Base-by-base conservation (phyloP, 1,140 invertebrate genomes). In the Periplaneta americana region DNA sequence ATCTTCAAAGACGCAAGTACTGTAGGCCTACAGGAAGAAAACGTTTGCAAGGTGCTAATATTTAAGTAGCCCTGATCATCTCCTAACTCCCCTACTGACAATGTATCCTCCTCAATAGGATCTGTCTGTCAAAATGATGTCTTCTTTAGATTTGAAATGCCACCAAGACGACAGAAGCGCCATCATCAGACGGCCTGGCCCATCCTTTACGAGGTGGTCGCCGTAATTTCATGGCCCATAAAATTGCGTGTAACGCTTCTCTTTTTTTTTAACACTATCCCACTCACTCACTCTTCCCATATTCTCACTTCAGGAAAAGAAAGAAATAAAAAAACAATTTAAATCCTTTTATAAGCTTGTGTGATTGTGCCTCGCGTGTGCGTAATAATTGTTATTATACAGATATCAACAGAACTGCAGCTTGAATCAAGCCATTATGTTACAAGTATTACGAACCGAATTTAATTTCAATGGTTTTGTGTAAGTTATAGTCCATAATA, bases 211-310 rank as follows among this genome's bases (percentile, higher is more conserved):
- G 87, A 87, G 88, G 86, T 88, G 87, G 88, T 88, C 86, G 87
- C 84, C 86, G 88, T 89, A 89, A 89, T 89, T 89, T 89, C 87
- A 89, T 89, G 88, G 88, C 87, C 87, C 88, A 89, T 89, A 89
- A 89, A 88, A 89, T 88, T 83, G 87, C 86, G 48, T 66, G 48
- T 66, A 66, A 66, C 48, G 11, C 22, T 66, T n/a, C 48, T 66
- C 48, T 66, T 66, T 66, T 66, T 66, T 66, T n/a, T n/a, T n/a
- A n/a, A 28, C n/a, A 66, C 48, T n/a, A 57, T n/a, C 48, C 28
- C 6, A n/a, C 48, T 66, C 48, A 28, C 48, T 66, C n/a, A n/a
- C 48, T 11, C 48, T 66, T 66, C 48, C 22, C 48, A 66, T 28
- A 66, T 66, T 66, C 48, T 66, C 48, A 66, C 48, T 66, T 28